Conservation (phyloP, 2,113 vertebrate genomes). For the Anguilla rostrata region DNA sequence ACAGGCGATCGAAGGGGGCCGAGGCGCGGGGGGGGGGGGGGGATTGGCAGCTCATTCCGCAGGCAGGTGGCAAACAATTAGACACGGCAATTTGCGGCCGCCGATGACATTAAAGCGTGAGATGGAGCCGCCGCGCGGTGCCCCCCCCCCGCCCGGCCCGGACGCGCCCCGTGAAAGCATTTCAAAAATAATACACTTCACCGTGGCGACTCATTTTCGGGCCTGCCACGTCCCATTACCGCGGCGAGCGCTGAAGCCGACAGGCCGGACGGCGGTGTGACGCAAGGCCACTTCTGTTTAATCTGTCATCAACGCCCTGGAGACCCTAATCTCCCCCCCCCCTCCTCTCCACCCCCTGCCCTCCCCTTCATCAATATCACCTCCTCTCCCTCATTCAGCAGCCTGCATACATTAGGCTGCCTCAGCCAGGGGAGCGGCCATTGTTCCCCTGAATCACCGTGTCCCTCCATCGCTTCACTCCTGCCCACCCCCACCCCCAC, state of each 20-base stretch:
- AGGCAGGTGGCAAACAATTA: constrained; percentile 99
- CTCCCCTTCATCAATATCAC: constrained; percentile 86
- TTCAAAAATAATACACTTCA: constrained; percentile 99
- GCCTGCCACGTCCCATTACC: constrained; percentile 95
- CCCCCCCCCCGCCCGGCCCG: constrained; percentile 61
- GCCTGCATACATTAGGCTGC: constrained; percentile 71
- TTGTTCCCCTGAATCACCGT: constrained; percentile 44
- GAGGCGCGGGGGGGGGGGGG: background rate
- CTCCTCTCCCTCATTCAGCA: constrained; percentile 81
- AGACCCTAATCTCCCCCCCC: constrained; percentile 76
- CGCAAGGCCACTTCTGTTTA: constrained; percentile 90
- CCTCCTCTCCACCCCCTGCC: constrained; percentile 35
- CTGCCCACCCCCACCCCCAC: background rate
- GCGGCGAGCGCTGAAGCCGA: constrained; percentile 87
- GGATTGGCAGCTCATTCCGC: constrained; percentile 95
- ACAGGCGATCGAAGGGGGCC: constrained; percentile 85
- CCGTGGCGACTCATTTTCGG: constrained; percentile 92
- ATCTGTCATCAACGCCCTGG: constrained; percentile 93
- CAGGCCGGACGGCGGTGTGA: constrained; percentile 79
- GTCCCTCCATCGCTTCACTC: constrained; percentile 33
- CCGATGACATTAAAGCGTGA: constrained; percentile 92
- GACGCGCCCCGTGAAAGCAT: constrained; percentile 98
- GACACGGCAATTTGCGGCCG: constrained; percentile 94
- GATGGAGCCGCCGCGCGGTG: constrained; percentile 88
- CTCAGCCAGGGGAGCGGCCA: constrained; percentile 45